Conservation (phyloP, 2,113 vertebrate species). For the Apus apus region DNA sequence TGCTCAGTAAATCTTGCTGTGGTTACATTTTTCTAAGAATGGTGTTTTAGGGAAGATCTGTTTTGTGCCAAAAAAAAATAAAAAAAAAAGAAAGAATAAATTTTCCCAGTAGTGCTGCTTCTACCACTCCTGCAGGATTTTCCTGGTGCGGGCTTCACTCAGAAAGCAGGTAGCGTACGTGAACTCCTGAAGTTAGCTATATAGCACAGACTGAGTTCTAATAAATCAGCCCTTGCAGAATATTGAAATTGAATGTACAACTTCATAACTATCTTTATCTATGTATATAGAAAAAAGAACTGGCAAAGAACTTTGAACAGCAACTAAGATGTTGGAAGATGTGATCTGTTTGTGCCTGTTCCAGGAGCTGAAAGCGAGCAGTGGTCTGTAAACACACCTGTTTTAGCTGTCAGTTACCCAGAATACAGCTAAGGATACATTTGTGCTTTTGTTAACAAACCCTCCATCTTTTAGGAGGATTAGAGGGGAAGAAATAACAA, state of each 20-base stretch:
- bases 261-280: background rate
- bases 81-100: background rate
- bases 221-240: background rate
- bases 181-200: background rate
- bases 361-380: background rate
- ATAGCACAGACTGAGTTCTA: background rate
- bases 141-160: background rate
- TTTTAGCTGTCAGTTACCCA: background rate
- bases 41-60: background rate
- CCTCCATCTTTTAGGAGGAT: background rate
- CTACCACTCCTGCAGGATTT: background rate
- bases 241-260: background rate
- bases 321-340: background rate
- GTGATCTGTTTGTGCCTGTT: background rate
- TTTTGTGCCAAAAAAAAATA: background rate
- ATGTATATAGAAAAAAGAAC: background rate
- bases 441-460: background rate
- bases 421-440: background rate
- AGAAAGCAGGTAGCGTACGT: background rate
- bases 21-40: conserved; percentile 40
- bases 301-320: background rate
- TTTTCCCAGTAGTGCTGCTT: background rate
- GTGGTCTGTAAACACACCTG: background rate
- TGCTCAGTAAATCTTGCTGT: conserved; percentile 26
- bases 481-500: background rate